Conservation (phyloP, 2,888 invertebrate species). For the Andrena praecox region DNA sequence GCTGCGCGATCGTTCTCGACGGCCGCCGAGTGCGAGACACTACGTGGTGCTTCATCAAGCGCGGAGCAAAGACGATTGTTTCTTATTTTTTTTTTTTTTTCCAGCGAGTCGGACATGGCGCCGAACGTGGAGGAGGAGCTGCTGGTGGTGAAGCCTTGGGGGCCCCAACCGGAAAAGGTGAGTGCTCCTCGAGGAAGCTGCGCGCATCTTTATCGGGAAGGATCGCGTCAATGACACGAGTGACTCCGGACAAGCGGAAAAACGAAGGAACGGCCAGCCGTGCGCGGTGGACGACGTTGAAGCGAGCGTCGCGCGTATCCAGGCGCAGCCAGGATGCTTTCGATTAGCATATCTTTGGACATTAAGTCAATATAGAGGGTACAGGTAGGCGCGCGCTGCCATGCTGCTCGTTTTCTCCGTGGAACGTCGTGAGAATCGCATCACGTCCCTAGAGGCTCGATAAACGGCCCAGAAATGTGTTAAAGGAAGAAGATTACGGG, state of each 20-base stretch:
- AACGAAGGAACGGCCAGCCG: neutral
- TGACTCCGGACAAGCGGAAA: neutral
- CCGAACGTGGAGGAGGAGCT: slow-evolving; percentile 84
- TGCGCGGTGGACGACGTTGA: neutral
- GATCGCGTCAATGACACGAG: slow-evolving; percentile 14
- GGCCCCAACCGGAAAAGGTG: slow-evolving; percentile 82
- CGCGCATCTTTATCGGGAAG: neutral
- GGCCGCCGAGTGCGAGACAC: neutral
- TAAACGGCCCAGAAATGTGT: slow-evolving; percentile 52
- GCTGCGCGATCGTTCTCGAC: slow-evolving; percentile 27
- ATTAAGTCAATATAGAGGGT: slow-evolving; percentile 55
- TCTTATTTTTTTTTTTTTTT: slow-evolving; percentile 64
- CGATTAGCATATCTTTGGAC: slow-evolving; percentile 75
- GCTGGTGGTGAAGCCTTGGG: slow-evolving; percentile 81
- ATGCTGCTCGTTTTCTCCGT: slow-evolving; percentile 59
- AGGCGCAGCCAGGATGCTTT: slow-evolving; percentile 71
- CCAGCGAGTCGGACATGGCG: slow-evolving; percentile 84
- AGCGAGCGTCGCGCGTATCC: neutral
- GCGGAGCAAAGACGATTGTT: slow-evolving; percentile 17
- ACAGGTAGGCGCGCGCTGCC: slow-evolving; percentile 30
- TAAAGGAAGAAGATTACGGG: slow-evolving; percentile 49
- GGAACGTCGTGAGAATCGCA: slow-evolving; percentile 67
- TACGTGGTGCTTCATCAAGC: neutral
- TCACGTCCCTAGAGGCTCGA: slow-evolving; percentile 20
- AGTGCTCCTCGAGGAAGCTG: slow-evolving; percentile 23